Conservation (phyloP, 2,113 vertebrate species). For the Setophaga petechia region DNA sequence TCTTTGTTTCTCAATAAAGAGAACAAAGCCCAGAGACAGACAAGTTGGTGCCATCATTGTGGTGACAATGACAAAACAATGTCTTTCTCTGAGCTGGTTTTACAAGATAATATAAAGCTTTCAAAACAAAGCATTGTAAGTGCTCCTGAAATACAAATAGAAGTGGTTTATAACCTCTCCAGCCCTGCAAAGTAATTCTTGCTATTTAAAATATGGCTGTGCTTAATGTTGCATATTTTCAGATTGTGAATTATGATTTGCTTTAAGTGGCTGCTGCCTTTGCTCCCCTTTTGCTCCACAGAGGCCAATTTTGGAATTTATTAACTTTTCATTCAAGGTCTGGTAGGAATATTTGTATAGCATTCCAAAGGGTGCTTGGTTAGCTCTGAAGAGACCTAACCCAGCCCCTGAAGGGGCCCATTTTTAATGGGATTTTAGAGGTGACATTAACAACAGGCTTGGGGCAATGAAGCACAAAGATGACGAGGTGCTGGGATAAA, state of each 20-base stretch:
- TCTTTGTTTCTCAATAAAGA: not conserved
- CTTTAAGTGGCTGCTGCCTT: not conserved
- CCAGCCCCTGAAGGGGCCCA: not conserved
- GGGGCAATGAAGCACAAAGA: not conserved
- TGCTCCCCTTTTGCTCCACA: not conserved
- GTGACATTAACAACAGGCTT: not conserved
- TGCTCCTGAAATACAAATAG: not conserved
- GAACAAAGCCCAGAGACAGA: not conserved
- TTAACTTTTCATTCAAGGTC: not conserved
- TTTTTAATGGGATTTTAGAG: not conserved
- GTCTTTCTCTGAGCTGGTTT: not conserved
- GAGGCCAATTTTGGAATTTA: not conserved
- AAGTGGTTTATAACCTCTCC: not conserved
- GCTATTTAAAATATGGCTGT: not conserved
- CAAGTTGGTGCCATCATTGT: not conserved
- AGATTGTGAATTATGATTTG: not conserved
- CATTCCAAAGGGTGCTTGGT: not conserved
- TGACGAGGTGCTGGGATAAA: not conserved
- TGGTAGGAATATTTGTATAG: not conserved
- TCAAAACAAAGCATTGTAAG: not conserved
- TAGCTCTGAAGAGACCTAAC: not conserved
- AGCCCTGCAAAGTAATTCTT: not conserved
- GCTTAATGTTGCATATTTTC: not conserved
- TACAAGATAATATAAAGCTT: not conserved
- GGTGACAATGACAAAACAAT: conserved; percentile 16